Percentiles rank a stretch among this genome's conserved stretches.
These are phyloP conservation scores for Pseudeuparius sepicola DNA, from an alignment of 2,888 invertebrate genomes.

Conservation along the genomic window DNA sequence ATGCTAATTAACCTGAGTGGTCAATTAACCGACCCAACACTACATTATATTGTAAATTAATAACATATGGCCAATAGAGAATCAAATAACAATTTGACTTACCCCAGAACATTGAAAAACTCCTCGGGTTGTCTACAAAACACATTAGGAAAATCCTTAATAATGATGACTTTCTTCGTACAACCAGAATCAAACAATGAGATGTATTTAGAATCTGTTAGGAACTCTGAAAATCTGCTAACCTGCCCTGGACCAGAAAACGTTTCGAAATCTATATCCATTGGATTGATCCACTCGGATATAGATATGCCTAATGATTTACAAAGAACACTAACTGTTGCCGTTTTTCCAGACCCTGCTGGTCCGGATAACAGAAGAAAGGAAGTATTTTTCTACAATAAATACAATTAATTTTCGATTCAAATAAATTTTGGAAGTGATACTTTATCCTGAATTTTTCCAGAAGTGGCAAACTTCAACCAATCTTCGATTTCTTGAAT, in stretches of 20 bases:
- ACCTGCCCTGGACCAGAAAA: conserved; percentile 50
- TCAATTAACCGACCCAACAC: no score
- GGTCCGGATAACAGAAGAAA: conserved; percentile 72
- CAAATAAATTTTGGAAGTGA: neutral
- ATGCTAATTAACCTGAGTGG: no score
- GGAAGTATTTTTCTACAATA: conserved; percentile 36
- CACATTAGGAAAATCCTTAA: conserved; percentile 77
- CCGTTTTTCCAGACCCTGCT: conserved; percentile 77
- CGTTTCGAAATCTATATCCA: conserved; percentile 54
- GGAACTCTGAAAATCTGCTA: conserved; percentile 63
- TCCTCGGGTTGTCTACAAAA: conserved; percentile 54
- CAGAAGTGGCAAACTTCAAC: conserved; percentile 39
- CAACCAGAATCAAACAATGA: conserved; percentile 40
- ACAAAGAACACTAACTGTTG: conserved; percentile 57
- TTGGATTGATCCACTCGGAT: conserved; percentile 76
- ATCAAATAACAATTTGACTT: conserved; percentile 31
- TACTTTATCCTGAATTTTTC: neutral
- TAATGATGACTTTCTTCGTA: conserved; percentile 52
- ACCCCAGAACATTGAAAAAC: conserved; percentile 62
- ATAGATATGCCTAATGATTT: conserved; percentile 48
- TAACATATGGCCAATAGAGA: no score
- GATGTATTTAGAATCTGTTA: conserved; percentile 67
- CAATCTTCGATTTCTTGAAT: conserved; percentile 61
- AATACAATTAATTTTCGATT: conserved; percentile 11
- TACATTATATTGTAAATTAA: no score